Percentiles rank a stretch among this genome's conserved stretches.
These are phyloP conservation scores for Ladona fulva DNA, from an alignment of 1,140 invertebrate species.

Conservation along the genomic window DNA sequence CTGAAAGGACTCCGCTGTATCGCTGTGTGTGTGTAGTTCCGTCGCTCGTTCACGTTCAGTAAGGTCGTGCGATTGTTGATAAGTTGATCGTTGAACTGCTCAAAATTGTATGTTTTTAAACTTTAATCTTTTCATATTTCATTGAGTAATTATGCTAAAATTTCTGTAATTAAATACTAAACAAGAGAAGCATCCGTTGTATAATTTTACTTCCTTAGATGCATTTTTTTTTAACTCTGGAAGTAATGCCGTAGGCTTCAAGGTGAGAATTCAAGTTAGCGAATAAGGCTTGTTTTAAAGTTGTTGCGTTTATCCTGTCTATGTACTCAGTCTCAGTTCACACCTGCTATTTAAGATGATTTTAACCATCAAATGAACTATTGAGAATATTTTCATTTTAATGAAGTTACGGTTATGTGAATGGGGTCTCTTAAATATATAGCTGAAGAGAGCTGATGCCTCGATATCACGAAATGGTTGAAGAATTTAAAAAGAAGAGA, in stretches of 20 bases:
- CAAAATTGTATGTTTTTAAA: background rate
- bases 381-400: too few species aligned
- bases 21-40: background rate
- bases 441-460: constrained; percentile 27
- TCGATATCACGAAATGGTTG: constrained; percentile 32
- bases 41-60: background rate
- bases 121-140: background rate
- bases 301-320: background rate
- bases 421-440: constrained; percentile 19
- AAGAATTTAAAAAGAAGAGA: constrained; percentile 43
- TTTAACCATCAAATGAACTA: background rate
- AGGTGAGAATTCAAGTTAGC: background rate
- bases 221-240: background rate
- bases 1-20: background rate
- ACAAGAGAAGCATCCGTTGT: background rate
- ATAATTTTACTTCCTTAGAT: background rate
- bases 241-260: background rate
- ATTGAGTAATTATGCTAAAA: background rate
- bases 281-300: background rate
- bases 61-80: background rate
- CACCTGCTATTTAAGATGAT: background rate
- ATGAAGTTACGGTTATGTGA: background rate
- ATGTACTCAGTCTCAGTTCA: background rate
- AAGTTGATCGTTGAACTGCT: background rate
- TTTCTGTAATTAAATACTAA: background rate